Evolutionary conservation across 2,888 invertebrate genomes (phyloP).

Genomic region (Polyommatus icarus): DNA sequence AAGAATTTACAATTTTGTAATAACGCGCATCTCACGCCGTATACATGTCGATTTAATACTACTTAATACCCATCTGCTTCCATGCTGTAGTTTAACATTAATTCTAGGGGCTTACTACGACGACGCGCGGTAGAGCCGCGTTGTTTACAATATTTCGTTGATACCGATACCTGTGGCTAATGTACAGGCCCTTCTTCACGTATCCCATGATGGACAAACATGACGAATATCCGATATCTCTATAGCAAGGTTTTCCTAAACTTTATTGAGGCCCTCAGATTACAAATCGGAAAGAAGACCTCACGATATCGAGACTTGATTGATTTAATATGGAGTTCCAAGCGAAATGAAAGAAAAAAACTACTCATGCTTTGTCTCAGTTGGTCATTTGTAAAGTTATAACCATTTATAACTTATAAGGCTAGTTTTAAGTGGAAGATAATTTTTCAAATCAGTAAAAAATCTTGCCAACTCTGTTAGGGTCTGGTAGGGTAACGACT

Average conservation of each 20-base stretch:
- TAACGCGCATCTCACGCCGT: neutral
- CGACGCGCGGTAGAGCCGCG: neutral
- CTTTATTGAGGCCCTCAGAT: too few relatives aligned
- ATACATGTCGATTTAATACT: neutral
- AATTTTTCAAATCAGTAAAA: too few relatives aligned
- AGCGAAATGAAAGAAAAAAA: too few relatives aligned
- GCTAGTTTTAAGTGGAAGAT: too few relatives aligned
- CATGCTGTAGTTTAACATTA: neutral
- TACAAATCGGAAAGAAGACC: too few relatives aligned
- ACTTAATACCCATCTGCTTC: neutral
- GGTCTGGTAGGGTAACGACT: too few relatives aligned
- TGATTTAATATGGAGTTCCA: too few relatives aligned
- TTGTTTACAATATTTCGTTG: neutral
- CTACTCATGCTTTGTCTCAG: too few relatives aligned
- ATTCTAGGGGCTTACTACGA: neutral
- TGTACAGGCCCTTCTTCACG: neutral
- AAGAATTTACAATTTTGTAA: neutral
- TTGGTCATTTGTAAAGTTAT: too few relatives aligned
- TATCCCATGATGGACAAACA: neutral
- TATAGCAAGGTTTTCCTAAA: neutral
- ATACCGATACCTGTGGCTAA: neutral
- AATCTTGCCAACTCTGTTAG: too few relatives aligned
- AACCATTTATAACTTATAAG: too few relatives aligned
- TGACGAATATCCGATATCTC: neutral
- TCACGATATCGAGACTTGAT: too few relatives aligned